Evolutionary conservation across 2,113 vertebrate genomes (phyloP).

Genomic region (Amblyopsis rosae): DNA sequence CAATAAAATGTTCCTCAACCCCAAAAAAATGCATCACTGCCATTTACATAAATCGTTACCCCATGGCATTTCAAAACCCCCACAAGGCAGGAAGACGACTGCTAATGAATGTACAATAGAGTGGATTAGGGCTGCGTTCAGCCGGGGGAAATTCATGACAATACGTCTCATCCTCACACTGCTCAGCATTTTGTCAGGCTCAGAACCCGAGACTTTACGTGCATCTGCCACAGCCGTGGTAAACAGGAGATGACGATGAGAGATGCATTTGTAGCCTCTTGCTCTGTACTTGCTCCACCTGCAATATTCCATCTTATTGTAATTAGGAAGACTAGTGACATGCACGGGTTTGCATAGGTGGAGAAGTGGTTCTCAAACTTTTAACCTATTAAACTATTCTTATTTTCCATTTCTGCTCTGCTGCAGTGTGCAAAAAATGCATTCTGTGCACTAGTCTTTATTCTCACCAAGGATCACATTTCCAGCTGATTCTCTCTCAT

Average conservation of each 20-base stretch:
- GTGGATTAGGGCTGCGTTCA: conserved; percentile 28
- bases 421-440: neutral
- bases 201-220: neutral
- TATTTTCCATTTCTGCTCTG: neutral
- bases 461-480: neutral
- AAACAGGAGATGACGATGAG: neutral
- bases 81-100: conserved; percentile 25
- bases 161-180: conserved; percentile 16
- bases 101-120: conserved; percentile 18
- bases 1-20: neutral
- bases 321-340: no score
- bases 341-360: no score
- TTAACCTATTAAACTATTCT: no score
- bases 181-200: conserved; percentile 9
- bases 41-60: conserved; percentile 29
- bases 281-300: neutral
- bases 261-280: neutral
- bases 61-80: conserved; percentile 27
- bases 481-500: neutral
- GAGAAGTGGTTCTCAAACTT: neutral
- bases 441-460: neutral
- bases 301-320: no score
- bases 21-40: neutral
- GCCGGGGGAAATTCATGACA: conserved; percentile 7
- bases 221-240: neutral